A percentile compares a stretch with the other conserved stretches of the same genome.
phyloP scores from a whole-genome alignment of 1,140 invertebrate species.

The Drosophila hydei region DNA sequence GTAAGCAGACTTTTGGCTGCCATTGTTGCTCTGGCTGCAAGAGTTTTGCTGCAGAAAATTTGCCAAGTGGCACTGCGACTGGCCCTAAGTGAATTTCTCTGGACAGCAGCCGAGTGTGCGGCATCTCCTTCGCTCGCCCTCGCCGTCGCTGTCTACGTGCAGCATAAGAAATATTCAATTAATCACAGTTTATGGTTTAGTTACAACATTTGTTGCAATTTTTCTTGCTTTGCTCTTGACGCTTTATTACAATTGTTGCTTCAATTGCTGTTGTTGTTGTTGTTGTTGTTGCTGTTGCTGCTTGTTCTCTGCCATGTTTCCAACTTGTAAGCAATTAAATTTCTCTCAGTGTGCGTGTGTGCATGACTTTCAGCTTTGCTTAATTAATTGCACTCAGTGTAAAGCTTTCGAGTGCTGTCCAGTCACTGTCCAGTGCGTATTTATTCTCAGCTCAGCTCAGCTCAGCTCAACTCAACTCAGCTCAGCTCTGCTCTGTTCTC shows the following conservation, averaged over 20 bases:
- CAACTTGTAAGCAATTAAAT: slow-evolving; percentile 81
- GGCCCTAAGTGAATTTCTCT: slow-evolving; percentile 29
- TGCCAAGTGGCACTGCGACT: slow-evolving; percentile 40
- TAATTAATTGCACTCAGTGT: slow-evolving; percentile 78
- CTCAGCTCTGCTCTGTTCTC: slow-evolving; percentile 18
- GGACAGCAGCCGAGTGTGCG: neutral
- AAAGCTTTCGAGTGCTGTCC: slow-evolving; percentile 57
- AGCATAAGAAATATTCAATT: slow-evolving; percentile 82
- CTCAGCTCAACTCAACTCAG: slow-evolving; percentile 10
- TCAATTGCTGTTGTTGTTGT: slow-evolving; percentile 36
- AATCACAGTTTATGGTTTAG: slow-evolving; percentile 82
- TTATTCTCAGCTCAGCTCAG: slow-evolving; percentile 7
- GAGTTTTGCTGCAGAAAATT: slow-evolving; percentile 40
- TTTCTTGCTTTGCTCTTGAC: slow-evolving; percentile 78
- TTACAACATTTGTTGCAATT: slow-evolving; percentile 82
- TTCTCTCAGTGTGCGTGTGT: slow-evolving; percentile 40
- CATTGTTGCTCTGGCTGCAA: slow-evolving; percentile 32
- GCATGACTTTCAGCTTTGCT: slow-evolving; percentile 81
- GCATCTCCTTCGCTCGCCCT: neutral
- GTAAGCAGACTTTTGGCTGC: neutral
- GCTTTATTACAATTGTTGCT: slow-evolving; percentile 80
- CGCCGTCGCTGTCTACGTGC: slow-evolving; percentile 54
- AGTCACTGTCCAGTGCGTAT: slow-evolving; percentile 49
- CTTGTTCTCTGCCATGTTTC: slow-evolving; percentile 69
- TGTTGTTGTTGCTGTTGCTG: slow-evolving; percentile 45